phyloP scores from a whole-genome alignment of 2,888 invertebrate genomes.

The Dyspetes luteomarginatus region DNA sequence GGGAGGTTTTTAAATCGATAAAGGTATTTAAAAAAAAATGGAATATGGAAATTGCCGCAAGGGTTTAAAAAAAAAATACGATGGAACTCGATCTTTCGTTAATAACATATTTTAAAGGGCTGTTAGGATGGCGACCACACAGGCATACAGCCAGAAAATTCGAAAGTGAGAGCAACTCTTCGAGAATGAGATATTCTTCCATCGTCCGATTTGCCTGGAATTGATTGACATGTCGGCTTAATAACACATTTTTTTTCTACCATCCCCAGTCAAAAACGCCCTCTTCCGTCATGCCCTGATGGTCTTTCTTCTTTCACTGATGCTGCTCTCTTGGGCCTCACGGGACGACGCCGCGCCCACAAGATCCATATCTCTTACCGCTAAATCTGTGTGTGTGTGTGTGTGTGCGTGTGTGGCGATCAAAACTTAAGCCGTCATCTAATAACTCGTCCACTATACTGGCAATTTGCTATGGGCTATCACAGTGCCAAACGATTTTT shows the following conservation, averaged over 20 bases:
- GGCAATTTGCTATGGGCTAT: conserved; percentile 54
- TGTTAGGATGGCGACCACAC: conserved; percentile 71
- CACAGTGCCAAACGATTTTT: conserved; percentile 8
- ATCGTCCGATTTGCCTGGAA: conserved; percentile 62
- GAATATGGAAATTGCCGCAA: not conserved
- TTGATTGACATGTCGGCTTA: conserved; percentile 71
- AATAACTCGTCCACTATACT: conserved; percentile 66
- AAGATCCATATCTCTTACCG: conserved; percentile 49
- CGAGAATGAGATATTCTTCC: conserved; percentile 19
- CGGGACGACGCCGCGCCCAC: conserved; percentile 55
- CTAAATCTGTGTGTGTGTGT: conserved; percentile 50
- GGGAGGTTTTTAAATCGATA: not conserved
- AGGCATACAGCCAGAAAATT: conserved; percentile 29
- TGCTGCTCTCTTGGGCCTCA: conserved; percentile 34
- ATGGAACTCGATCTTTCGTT: conserved; percentile 61
- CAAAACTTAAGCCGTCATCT: conserved; percentile 50
- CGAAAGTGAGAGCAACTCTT: conserved; percentile 39
- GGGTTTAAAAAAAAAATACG: conserved; percentile 21
- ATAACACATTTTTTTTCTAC: conserved; percentile 66
- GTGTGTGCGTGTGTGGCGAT: conserved; percentile 49
- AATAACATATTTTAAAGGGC: conserved; percentile 73
- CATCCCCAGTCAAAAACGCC: conserved; percentile 49
- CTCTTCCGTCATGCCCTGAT: conserved; percentile 56
- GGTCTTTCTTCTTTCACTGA: conserved; percentile 26
- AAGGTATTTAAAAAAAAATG: not conserved